Percentiles rank a stretch among this genome's conserved stretches.
Evolutionary conservation across 2,797 vertebrate genomes (phyloP).

Genomic region (Eulemur rubriventer): DNA sequence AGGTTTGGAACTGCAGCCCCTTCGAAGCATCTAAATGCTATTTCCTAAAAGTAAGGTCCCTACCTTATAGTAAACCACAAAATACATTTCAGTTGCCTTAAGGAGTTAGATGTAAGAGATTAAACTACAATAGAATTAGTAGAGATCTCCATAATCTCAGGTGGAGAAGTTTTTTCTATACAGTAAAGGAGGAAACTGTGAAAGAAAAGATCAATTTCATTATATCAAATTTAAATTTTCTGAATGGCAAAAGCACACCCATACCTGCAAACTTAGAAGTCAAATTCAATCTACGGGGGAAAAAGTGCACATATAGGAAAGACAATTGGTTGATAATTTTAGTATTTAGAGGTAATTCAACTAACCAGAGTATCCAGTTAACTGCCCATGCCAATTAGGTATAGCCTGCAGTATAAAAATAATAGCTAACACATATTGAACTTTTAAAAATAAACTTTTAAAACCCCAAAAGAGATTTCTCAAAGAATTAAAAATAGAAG

Average conservation of each 20-base stretch:
- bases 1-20: background rate
- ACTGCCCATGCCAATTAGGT: background rate
- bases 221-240: background rate
- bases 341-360: background rate
- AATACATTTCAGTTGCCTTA: background rate
- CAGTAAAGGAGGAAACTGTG: background rate
- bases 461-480: background rate
- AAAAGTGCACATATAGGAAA: background rate
- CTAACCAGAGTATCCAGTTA: background rate
- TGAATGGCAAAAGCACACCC: background rate
- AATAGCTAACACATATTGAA: background rate
- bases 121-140: background rate
- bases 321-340: background rate
- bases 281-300: background rate
- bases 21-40: background rate
- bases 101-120: background rate
- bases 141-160: background rate
- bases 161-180: background rate
- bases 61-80: background rate
- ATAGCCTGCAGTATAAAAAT: background rate
- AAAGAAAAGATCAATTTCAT: background rate
- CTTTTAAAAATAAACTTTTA: conserved; percentile 29
- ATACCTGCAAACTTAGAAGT: background rate
- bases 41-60: background rate
- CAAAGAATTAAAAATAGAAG: background rate